phyloP scores from a whole-genome alignment of 2,888 invertebrate species.

The Dichetophora obliterata region DNA sequence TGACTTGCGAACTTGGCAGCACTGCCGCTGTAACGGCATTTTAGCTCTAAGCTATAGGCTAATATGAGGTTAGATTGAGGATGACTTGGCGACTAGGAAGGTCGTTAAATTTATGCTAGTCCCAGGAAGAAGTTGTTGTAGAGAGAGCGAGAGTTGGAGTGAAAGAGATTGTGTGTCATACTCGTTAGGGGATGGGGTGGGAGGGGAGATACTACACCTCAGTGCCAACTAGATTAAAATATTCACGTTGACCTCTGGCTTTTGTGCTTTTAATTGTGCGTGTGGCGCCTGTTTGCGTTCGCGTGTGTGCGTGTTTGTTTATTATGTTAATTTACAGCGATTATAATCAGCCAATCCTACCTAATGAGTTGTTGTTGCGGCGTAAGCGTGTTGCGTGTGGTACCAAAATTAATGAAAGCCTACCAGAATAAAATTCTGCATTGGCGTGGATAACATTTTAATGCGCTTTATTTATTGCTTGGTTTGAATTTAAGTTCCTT shows the following conservation, averaged over 20 bases:
- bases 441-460: neutral
- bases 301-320: neutral
- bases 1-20: neutral
- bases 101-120: conserved; percentile 31
- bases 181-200: neutral
- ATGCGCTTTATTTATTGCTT: neutral
- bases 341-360: neutral
- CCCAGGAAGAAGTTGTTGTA: neutral
- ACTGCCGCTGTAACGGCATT: neutral
- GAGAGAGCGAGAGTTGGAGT: neutral
- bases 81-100: conserved; percentile 33
- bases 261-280: neutral
- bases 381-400: too few species aligned
- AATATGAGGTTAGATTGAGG: conserved; percentile 46
- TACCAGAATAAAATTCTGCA: neutral
- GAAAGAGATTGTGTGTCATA: neutral
- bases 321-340: conserved; percentile 8
- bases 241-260: conserved; percentile 18
- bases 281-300: neutral
- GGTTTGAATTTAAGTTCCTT: neutral
- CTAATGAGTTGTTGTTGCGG: too few species aligned
- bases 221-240: neutral
- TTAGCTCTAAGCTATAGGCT: conserved; percentile 32
- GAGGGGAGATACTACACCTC: neutral
- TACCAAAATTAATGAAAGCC: too few species aligned